Base-by-base conservation (phyloP, 30 jellyfish, hydroid and myxozoan species). In the Nemopilema nomurai region DNA sequence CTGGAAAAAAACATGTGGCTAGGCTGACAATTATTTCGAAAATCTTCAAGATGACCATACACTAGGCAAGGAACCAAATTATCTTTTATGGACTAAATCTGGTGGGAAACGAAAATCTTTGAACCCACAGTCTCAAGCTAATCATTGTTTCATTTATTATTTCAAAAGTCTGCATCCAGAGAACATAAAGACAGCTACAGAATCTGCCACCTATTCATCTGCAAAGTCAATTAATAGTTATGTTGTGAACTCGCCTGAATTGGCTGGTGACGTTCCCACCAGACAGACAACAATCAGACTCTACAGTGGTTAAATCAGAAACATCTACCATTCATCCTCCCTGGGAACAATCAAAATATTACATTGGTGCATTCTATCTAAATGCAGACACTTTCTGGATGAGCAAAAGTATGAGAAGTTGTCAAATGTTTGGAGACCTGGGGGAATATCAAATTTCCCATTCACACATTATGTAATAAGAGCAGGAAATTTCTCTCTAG, bases 391-490 rank as follows among this genome's bases (percentile, higher is more conserved):
- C 57, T 41, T 41, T 41, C 13, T 41, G 57, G 57, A 41, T 41
- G 57, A 41, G 57, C 74, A 75, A 24, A 75, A 29, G 0, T 49
- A 75, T 75, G 72, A 75, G 21, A 8, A 31, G 22, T 21, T 75
- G 24, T 25, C 25, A 29, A 41, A n/a, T 75, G 69, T 75, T 51
- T 75, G 85, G 85, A 41, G 20, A 51, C 85, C 85, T 0, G 66
- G 50, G 22, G 0, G 9, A 51, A 49, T 25, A 33, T 75, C 53
- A 13, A 28, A 4, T 75, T 75, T 51, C 85, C 85, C 17, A 19
- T 51, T 16, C 25, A 21, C 4, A 33, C 23, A 25, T 25, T 0
- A 49, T 75, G 41, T 49, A 33, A 51, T 75, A 75, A 51, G 66
- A 51, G 23, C 26, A 41, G 85, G 24, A 49, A 75, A 25, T 41